Base-by-base conservation (phyloP, 2,797 vertebrate genomes). In the Enteromius fasciolatus region DNA sequence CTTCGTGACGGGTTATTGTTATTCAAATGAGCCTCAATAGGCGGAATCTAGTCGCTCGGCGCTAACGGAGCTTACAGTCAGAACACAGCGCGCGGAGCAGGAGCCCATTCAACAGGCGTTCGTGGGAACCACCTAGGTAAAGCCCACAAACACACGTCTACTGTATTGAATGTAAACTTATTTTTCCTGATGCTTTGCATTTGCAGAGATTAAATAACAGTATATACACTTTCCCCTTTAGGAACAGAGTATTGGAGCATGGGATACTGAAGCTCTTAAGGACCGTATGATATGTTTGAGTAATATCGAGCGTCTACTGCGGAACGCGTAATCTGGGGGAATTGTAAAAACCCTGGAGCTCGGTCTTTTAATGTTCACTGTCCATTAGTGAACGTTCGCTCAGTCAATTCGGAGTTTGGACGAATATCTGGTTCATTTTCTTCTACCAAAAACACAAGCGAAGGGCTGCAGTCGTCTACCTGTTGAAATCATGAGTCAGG, bases 401-500 rank as follows among this genome's bases (percentile, higher is more conserved):
- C 7, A 11, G 20, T 25, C 15, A 17, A 17, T 39, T 75, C 50
- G n/a, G 31, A 18, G 12, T 73, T 63, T 28, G 57, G 33, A 64
- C n/a, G 46, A 17, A 74, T 61, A 39, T 14, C 72, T 77, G 64
- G 67, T 41, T 11, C 4, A 2, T 59, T 46, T 3, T 39, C 33
- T 50, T 59, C 12, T 18, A 25, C 23, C 61, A 50, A 39, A 52
- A 82, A 23, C 69, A 23, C 11, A 31, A 78, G 59, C 61, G 69
- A 67, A 74, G 46, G 15, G 31, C 57, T 36, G 61, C 25, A 5
- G 52, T 75, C 84, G 84, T 87, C 88, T 85, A 84, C 86, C 88
- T 88, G 87, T 87, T 87, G 88, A 89, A 93, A 91, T 90, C 93
- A 98, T 98, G 97, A 98, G 96, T 93, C 96, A 98, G 92, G 95